Conservation (phyloP, 2,113 vertebrate genomes). For the Microcebus griseorufus region DNA sequence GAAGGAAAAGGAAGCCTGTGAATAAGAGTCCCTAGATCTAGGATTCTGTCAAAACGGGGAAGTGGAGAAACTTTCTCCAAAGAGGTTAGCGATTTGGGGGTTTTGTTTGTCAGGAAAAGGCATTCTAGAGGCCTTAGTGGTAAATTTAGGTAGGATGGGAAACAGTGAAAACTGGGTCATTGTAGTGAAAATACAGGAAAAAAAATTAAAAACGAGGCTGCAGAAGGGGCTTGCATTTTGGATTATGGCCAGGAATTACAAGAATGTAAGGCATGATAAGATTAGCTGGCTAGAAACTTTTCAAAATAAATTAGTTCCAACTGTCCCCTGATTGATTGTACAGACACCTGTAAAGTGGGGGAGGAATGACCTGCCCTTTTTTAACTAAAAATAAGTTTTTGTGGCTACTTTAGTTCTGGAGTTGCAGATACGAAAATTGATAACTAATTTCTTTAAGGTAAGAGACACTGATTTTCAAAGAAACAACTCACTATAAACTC, state of each 20-base stretch:
- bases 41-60: neutral
- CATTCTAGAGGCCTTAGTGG: neutral
- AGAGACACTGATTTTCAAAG: neutral
- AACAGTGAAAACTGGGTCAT: neutral
- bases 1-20: no score
- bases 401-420: neutral
- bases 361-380: neutral
- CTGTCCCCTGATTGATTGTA: neutral
- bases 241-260: neutral
- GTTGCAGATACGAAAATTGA: neutral
- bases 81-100: neutral
- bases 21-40: neutral
- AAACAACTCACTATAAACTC: neutral
- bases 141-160: neutral
- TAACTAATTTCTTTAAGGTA: neutral
- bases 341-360: neutral
- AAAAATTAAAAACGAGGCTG: neutral
- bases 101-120: neutral
- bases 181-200: neutral
- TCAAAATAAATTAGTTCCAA: neutral
- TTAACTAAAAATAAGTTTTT: neutral
- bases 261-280: neutral
- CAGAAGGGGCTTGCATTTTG: neutral
- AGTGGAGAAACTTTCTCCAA: neutral
- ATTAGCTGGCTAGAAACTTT: neutral